These are phyloP conservation scores for Galleria mellonella DNA, from an alignment of 1,140 invertebrate species.

Conservation along the genomic window DNA sequence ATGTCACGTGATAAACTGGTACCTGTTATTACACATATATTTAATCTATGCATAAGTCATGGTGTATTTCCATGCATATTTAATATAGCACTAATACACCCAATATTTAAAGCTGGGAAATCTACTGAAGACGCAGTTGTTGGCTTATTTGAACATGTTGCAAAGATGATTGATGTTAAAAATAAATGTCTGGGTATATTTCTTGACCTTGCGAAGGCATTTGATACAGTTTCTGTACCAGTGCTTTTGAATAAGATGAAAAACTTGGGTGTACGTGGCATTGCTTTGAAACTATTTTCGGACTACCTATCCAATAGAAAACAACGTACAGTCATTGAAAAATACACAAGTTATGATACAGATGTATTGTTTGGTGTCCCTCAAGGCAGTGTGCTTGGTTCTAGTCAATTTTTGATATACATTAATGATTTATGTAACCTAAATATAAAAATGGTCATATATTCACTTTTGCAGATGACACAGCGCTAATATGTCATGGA, in stretches of 20 bases:
- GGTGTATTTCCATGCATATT: neutral
- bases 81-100: neutral
- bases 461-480: too few species aligned
- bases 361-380: constrained; percentile 24
- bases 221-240: constrained; percentile 13
- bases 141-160: neutral
- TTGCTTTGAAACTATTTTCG: neutral
- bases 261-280: constrained; percentile 1
- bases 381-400: constrained; percentile 39
- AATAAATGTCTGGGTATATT: constrained; percentile 5
- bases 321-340: neutral
- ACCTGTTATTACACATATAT: constrained; percentile 1
- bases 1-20: too few species aligned
- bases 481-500: too few species aligned
- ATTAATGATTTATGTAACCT: constrained; percentile 8
- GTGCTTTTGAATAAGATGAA: constrained; percentile 4
- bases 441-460: too few species aligned
- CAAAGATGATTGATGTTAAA: constrained; percentile 6
- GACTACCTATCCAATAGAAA: neutral
- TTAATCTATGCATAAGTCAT: neutral
- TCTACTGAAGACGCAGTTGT: constrained; percentile 4
- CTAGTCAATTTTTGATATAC: constrained; percentile 23
- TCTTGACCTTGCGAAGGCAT: constrained; percentile 6
- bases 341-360: neutral
- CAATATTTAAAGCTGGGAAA: constrained; percentile 2